Base-by-base conservation (phyloP, 2,797 vertebrate genomes). In the Hemibagrus guttatus region DNA sequence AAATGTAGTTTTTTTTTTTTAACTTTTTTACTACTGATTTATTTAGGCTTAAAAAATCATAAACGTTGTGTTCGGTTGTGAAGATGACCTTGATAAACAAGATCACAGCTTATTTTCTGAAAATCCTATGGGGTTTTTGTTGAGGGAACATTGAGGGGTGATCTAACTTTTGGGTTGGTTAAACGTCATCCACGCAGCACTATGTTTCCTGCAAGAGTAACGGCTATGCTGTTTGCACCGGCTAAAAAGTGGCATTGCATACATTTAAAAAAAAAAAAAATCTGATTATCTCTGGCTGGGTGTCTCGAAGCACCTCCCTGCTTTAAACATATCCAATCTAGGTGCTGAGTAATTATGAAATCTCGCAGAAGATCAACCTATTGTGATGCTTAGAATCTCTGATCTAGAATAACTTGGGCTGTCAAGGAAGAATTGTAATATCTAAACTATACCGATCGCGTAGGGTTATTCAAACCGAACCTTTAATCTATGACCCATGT, bases 211-310 rank as follows among this genome's bases (percentile, higher is more conserved):
- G n/a, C 52, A 56, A 58, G 28, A 61, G 61, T 63, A 63, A 61
- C 42, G 35, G 21, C 35, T n/a, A 49, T 52, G 63, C 6, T 52
- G 69, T 35, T 74, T 28, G 8, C 31, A 72, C 13, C 19, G 26
- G 39, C 8, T 81, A 0, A 81, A 35, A 85, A 85, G 42, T 54
- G 64, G 6, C 63, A 85, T 46, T 61, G 54, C 54, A 42, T 42
- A 42, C 21, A 61, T 26, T 79, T 31, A 2, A 35, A 39, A n/a
- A 74, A n/a, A 74, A 26, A 16, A 26, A 21, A 71, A 42, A 3
- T 14, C 1, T 46, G 46, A 46, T 46, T 46, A 31, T 79, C 19
- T 59, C 59, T 79, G 54, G 54, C 56, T 59, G 28, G 28, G 52
- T 78, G 28, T n/a, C n/a, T 7, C 54, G 75, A 11, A 35, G 52